Base-by-base conservation (phyloP, 2,888 invertebrate species). In the Stomorhina lunata region DNA sequence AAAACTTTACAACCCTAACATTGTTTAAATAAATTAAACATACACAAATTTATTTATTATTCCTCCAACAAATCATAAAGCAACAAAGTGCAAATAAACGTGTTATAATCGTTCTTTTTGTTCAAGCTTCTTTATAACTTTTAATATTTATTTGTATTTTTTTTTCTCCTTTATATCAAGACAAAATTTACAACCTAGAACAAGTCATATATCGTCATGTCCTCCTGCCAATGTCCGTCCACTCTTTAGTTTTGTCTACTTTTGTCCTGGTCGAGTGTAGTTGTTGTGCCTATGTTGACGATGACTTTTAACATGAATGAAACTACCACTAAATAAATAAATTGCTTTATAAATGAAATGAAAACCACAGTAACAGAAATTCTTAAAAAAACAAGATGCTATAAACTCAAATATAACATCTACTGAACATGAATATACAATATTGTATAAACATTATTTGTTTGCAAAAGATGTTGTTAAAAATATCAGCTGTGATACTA, bases 281-380 rank as follows among this genome's bases (percentile, higher is more conserved):
- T 68, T 68, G 10, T 5, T 40, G 77, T 72, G 45, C 32, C 77
- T 77, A 72, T 81, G 81, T 81, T 81, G 50, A 72, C 66, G 27
- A 34, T 81, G 72, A 72, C 77, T 77, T 72, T 77, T 81, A 77
- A 81, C 81, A 81, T 81, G 81, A 77, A 81, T 81, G 66, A 81
- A 77, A 77, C 76, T 77, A 81, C 77, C 77, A 81, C 81, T 81
- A 77, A 81, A 81, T 81, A 81, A 81, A 81, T 81, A 81, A 81
- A 77, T 81, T 77, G 81, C 81, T 81, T 81, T 72, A 81, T 81
- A 81, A 81, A 72, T 72, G 77, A 72, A 72, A 32, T 66, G 57
- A 68, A 72, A 77, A 68, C 63, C 61, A 34, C 69, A 45, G 55
- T 29, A 77, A 79, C 48, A 79, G 20, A 65, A 40, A 68, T 63